Percentiles rank a stretch among this genome's conserved stretches.
Evolutionary conservation across 2,113 vertebrate genomes (phyloP).

Genomic region (Dicerorhinus sumatrensis): DNA sequence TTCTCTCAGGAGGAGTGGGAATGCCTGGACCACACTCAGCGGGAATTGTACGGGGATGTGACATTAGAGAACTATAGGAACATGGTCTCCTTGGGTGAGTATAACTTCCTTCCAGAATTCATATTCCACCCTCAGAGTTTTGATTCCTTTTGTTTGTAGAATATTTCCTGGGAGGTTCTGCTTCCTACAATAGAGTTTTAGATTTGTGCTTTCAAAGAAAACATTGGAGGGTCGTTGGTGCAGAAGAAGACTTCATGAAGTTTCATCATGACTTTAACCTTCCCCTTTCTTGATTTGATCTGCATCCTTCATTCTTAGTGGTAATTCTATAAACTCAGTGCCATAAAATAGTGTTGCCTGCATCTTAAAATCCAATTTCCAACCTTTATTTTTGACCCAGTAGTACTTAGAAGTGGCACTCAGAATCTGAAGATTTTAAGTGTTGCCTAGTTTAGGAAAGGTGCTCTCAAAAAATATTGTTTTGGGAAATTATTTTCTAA

Average conservation of each 20-base stretch:
- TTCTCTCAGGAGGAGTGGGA: constrained; percentile 33
- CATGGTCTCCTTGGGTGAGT: background rate
- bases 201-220: background rate
- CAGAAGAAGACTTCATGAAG: background rate
- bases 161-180: background rate
- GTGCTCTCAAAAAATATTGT: background rate
- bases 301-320: background rate
- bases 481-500: background rate
- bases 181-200: background rate
- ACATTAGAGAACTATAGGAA: background rate
- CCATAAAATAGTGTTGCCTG: background rate
- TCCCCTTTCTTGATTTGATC: background rate
- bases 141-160: background rate
- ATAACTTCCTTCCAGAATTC: background rate
- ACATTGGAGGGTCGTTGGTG: background rate
- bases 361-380: background rate
- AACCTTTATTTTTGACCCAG: background rate
- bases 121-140: no score
- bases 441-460: background rate
- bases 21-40: background rate
- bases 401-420: background rate
- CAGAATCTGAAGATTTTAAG: background rate
- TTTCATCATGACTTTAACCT: background rate
- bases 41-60: background rate
- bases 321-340: background rate